Evolutionary conservation across 2,113 vertebrate species (phyloP), one percentile per base, ranked within the genome.

Genomic region (Sceloporus tristichus): DNA sequence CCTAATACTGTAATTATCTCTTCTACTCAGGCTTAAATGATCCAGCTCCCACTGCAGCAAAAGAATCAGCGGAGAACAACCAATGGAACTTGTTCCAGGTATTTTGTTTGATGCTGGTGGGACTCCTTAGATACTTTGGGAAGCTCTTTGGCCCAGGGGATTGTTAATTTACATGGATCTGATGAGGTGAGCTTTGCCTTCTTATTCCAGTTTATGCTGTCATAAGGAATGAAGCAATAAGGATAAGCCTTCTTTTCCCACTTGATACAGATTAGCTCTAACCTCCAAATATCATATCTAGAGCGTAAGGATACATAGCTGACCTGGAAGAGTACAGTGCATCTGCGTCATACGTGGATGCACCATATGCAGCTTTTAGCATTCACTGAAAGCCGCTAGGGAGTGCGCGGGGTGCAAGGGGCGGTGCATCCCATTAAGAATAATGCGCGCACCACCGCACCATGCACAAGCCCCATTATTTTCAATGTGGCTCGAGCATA

Each of bases 51-150:
- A 85, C 65, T 91, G 92, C 95, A 91, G 95, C 92, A 38, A 97
- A 90, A 92, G 95, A 98, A 42, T 86, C 94, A 0, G 90, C 92
- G 1, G 94, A 94, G 87, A 97, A 82, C 85, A 95, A 92, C 92
- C 96, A 95, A 40, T 96, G 97, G 92, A 94, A 93, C 66, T 92
- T 97, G 88, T 96, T 96, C 81, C 97, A 98, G 98, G 98, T 98
- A 95, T 23, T 84, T 70, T 3, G 54, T 29, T 23, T 70, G 70
- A 42, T 84, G 73, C 19, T 34, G 16, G 9, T 79, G 40, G 19
- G 59, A 27, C 9, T 23, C 1, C 19, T 38, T 62, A 25, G n/a
- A 54, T 42, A 18, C 40, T 68, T n/a, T 25, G 53, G 38, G 18
- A 18, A 9, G n/a, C 14, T 82, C 5, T 71, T 87, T 53, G 21